Conservation (phyloP, 2,888 invertebrate genomes). For the Hirtodrosophila alboralis region DNA sequence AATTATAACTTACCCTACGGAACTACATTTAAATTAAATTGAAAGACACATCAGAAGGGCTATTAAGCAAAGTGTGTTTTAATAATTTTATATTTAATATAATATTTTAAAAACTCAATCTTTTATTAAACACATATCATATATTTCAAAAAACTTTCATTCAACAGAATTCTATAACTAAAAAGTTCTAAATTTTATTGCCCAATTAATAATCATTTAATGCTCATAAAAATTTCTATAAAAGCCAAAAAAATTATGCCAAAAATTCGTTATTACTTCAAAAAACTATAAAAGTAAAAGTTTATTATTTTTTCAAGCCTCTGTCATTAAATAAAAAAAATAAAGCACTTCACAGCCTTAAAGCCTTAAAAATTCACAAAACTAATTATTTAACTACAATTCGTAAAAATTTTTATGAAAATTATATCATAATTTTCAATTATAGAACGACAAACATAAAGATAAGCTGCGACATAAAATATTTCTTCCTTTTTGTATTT, state of each 20-base stretch:
- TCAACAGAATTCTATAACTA: not conserved
- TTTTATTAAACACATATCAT: too few relatives aligned
- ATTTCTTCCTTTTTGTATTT: not conserved
- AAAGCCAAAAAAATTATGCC: not conserved
- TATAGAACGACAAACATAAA: slow-evolving; percentile 16
- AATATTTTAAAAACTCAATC: too few relatives aligned
- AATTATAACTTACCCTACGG: too few relatives aligned
- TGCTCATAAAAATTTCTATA: slow-evolving; percentile 7
- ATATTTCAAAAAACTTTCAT: too few relatives aligned
- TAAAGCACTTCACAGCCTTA: too few relatives aligned
- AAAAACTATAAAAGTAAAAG: too few relatives aligned
- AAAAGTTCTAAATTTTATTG: slow-evolving; percentile 4
- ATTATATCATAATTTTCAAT: slow-evolving; percentile 22
- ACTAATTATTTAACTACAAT: slow-evolving; percentile 22
- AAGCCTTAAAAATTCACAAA: not conserved
- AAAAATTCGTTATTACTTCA: not conserved
- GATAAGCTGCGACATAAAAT: slow-evolving; percentile 18
- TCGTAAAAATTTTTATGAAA: slow-evolving; percentile 22
- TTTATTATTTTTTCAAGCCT: not conserved
- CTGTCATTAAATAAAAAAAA: too few relatives aligned
- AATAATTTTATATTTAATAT: too few relatives aligned
- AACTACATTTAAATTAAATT: too few relatives aligned
- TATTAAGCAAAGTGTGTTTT: too few relatives aligned
- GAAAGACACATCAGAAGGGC: too few relatives aligned
- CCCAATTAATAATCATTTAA: slow-evolving; percentile 7